Evolutionary conservation across 2,888 invertebrate species (phyloP).

Genomic region (Drosophila leonis): DNA sequence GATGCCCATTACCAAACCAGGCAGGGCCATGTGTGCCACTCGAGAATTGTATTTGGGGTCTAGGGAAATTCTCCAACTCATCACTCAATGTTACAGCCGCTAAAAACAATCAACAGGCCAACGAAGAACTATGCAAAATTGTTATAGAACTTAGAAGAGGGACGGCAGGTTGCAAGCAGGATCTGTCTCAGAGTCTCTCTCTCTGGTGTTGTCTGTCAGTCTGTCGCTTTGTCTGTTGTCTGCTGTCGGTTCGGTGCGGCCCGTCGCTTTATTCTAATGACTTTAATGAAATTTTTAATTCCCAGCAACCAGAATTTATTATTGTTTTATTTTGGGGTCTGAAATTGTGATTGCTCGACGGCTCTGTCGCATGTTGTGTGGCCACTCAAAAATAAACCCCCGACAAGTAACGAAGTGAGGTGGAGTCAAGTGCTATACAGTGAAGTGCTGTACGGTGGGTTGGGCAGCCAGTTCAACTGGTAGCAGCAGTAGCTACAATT

Average conservation of each 20-base stretch:
- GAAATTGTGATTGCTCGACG: slow-evolving; percentile 33
- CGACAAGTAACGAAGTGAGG: slow-evolving; percentile 22
- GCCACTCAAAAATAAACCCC: slow-evolving; percentile 77
- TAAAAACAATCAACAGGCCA: slow-evolving; percentile 72
- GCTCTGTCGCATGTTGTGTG: slow-evolving; percentile 71
- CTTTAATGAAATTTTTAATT: slow-evolving; percentile 84
- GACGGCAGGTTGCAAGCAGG: neutral
- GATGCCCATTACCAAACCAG: slow-evolving; percentile 26
- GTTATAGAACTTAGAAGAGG: slow-evolving; percentile 15
- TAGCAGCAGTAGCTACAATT: slow-evolving; percentile 22
- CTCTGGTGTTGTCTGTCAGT: slow-evolving; percentile 14
- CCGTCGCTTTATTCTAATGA: slow-evolving; percentile 76
- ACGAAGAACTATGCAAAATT: slow-evolving; percentile 64
- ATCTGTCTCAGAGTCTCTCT: slow-evolving; percentile 3
- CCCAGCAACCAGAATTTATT: slow-evolving; percentile 83
- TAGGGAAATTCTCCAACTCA: slow-evolving; percentile 51
- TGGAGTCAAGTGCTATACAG: slow-evolving; percentile 34
- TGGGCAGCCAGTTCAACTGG: slow-evolving; percentile 52
- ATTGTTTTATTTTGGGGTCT: slow-evolving; percentile 60
- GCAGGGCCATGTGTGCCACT: slow-evolving; percentile 50
- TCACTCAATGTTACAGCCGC: slow-evolving; percentile 74
- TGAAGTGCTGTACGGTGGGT: slow-evolving; percentile 37
- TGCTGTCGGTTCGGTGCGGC: slow-evolving; percentile 58
- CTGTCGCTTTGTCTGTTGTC: slow-evolving; percentile 29
- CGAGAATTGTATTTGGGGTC: slow-evolving; percentile 8